Conservation (phyloP, 1,140 invertebrate species). For the Drosophila malerkotliana region DNA sequence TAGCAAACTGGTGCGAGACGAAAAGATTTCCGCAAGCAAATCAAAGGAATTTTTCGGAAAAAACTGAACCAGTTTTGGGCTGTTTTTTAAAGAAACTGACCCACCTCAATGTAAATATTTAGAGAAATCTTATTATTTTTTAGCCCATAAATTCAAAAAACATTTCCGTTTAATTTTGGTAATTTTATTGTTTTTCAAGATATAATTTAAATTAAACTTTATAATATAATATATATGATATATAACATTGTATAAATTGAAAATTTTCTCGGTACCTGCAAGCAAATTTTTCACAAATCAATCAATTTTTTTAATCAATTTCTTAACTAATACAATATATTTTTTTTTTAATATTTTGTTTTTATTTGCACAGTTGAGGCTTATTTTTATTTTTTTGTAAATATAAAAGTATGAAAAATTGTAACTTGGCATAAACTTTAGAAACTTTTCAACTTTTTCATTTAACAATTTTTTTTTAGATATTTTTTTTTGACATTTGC, state of each 20-base stretch:
- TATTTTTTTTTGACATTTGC: slow-evolving; percentile 37
- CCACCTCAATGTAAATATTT: slow-evolving; percentile 25
- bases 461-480: slow-evolving; percentile 20
- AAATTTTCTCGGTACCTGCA: slow-evolving; percentile 67
- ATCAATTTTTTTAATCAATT: slow-evolving; percentile 40
- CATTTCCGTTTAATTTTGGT: slow-evolving; percentile 31
- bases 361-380: slow-evolving; percentile 50
- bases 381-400: slow-evolving; percentile 3
- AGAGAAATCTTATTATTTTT: neutral
- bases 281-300: slow-evolving; percentile 62
- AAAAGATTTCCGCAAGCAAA: slow-evolving; percentile 51
- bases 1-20: slow-evolving; percentile 55
- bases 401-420: slow-evolving; percentile 39
- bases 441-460: slow-evolving; percentile 29
- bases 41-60: slow-evolving; percentile 31
- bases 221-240: slow-evolving; percentile 69
- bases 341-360: slow-evolving; percentile 28
- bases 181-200: slow-evolving; percentile 36
- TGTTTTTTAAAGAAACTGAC: slow-evolving; percentile 9
- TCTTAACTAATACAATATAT: slow-evolving; percentile 38
- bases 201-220: slow-evolving; percentile 66
- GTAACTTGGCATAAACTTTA: slow-evolving; percentile 42
- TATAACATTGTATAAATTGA: slow-evolving; percentile 75
- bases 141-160: slow-evolving; percentile 1
- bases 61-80: slow-evolving; percentile 14